Percentiles rank a stretch among this genome's conserved stretches.
Evolutionary conservation across 2,888 invertebrate genomes (phyloP).

Genomic region (Melipona beecheii): DNA sequence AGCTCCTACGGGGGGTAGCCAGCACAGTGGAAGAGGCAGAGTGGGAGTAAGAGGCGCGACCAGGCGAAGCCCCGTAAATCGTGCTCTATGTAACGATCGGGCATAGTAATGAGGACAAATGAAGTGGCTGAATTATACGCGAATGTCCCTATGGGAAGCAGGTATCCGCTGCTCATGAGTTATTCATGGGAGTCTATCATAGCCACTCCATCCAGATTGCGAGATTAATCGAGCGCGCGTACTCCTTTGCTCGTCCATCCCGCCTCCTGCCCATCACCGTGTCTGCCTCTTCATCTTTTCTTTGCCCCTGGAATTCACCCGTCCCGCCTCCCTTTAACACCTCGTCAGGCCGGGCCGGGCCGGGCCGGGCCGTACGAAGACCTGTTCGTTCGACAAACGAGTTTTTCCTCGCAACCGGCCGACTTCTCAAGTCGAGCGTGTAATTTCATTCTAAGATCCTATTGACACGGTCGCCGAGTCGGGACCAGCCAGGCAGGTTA

Average conservation of each 20-base stretch:
- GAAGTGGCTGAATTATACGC: constrained; percentile 83
- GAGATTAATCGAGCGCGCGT: constrained; percentile 82
- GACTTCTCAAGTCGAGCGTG: constrained; percentile 15
- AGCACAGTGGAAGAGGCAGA: constrained; percentile 22
- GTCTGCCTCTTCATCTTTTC: constrained; percentile 57
- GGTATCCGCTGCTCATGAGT: constrained; percentile 80
- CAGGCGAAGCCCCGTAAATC: constrained; percentile 75
- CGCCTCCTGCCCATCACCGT: constrained; percentile 40
- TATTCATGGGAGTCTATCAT: constrained; percentile 83
- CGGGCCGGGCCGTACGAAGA: not conserved
- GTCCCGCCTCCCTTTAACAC: constrained; percentile 52
- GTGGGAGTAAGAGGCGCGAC: constrained; percentile 49
- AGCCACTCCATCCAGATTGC: constrained; percentile 83
- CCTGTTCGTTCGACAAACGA: constrained; percentile 48
- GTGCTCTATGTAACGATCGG: constrained; percentile 79
- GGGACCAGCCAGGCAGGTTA: not conserved
- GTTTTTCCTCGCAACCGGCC: constrained; percentile 35
- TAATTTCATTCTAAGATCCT: constrained; percentile 50
- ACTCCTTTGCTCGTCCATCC: constrained; percentile 76
- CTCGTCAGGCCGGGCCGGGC: constrained; percentile 31
- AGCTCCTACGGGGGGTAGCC: constrained; percentile 12
- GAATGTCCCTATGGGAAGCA: constrained; percentile 80
- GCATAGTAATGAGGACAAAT: constrained; percentile 83
- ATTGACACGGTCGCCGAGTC: constrained; percentile 20
- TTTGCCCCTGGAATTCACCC: constrained; percentile 17